Evolutionary conservation across 2,113 vertebrate species (phyloP), one percentile per base, ranked within the genome.

Genomic region (Pontoporia blainvillei): DNA sequence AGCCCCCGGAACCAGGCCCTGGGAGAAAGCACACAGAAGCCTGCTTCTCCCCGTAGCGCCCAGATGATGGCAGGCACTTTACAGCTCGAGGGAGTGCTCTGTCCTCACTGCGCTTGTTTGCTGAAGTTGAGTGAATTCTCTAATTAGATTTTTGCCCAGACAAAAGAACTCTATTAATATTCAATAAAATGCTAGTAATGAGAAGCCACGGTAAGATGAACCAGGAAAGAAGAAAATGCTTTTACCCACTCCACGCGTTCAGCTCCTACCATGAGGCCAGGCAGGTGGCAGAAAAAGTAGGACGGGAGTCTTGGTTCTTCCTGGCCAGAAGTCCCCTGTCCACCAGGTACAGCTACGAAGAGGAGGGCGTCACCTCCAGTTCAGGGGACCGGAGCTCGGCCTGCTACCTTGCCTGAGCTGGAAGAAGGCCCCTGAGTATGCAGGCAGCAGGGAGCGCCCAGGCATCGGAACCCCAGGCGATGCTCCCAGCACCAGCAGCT

Each of bases 21-120:
- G 0, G 25, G 46, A 34, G 29, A 31, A 36, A 29, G 59, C 6
- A 6, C 13, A 66, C 20, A n/a, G 52, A 34, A 81, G 44, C 4
- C 23, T 20, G 9, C 23, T 15, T 6, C 46, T 91, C 29, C 29
- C 39, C 2, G 0, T 0, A n/a, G 31, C 12, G 23, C 21, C 13
- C 25, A 44, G n/a, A 15, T 36, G n/a, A 62, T 1, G 12, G 86
- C 31, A 5, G 18, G 23, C 29, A 3, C 8, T 11, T 57, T 82
- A 75, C 1, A 62, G 34, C 2, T 4, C 7, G 29, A 49, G 1
- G 2, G 21, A 1, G 1, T 21, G 6, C 15, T 85, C 61, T 85
- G 14, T 54, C 0, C 11, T 8, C 36, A 66, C 11, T 54, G 57
- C 6, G 10, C 27, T n/a, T 62, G 36, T 61, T 12, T 44, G 34